Conservation (phyloP, 2,797 vertebrate genomes). For the Acropternis orthonyx region DNA sequence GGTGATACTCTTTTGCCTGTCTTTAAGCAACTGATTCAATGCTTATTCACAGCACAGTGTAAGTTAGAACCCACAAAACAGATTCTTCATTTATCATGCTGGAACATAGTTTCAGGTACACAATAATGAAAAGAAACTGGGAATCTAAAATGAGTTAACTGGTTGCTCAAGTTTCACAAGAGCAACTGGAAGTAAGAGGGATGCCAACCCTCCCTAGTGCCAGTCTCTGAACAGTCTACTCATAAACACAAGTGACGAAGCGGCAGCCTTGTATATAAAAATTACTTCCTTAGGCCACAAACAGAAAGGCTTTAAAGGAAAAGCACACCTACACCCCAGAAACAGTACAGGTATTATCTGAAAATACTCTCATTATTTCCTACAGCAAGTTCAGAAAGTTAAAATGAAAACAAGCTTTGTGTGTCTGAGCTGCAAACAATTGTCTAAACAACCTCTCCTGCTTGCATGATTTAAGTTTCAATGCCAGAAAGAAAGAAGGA, state of each 20-base stretch:
- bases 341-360: background rate
- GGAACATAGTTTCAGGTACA: background rate
- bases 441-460: background rate
- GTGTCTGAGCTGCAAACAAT: background rate
- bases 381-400: background rate
- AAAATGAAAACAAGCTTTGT: background rate
- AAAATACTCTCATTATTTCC: background rate
- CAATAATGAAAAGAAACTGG: rapidly evolving
- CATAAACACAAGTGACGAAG: rapidly evolving
- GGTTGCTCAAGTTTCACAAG: background rate
- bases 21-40: background rate
- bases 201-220: background rate
- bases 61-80: background rate
- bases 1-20: background rate
- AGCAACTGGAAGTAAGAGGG: background rate
- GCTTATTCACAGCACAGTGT: background rate
- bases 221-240: background rate
- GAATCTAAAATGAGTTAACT: background rate
- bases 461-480: background rate
- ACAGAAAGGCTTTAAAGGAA: background rate
- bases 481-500: background rate
- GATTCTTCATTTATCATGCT: background rate
- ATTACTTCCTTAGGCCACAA: background rate
- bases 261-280: background rate
- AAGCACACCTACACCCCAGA: background rate